Percentiles rank a stretch among this genome's conserved stretches.
Conservation (phyloP, 1,140 invertebrate genomes). For the Chironomus tepperi region DNA sequence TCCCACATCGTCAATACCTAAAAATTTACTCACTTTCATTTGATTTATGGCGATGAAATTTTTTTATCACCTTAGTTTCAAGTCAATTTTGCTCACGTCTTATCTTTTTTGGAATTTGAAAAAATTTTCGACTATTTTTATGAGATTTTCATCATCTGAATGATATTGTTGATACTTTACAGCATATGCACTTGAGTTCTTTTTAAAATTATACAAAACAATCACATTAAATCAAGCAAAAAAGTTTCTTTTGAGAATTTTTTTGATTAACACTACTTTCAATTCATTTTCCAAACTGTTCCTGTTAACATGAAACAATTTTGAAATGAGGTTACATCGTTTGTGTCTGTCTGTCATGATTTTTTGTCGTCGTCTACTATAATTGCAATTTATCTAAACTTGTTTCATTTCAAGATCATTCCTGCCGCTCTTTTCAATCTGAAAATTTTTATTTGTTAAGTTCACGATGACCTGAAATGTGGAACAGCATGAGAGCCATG, state of each 20-base stretch:
- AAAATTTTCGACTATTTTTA: background rate
- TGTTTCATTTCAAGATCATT: conserved; percentile 17
- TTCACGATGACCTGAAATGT: background rate
- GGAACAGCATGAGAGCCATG: background rate
- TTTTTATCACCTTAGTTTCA: conserved; percentile 18
- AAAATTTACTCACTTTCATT: conserved; percentile 17
- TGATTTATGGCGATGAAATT: background rate
- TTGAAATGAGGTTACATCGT: background rate
- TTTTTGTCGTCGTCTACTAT: background rate
- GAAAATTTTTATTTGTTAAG: background rate
- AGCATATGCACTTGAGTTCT: background rate
- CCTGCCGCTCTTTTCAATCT: background rate
- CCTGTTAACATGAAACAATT: background rate
- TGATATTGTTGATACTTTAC: background rate
- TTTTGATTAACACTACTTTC: conserved; percentile 10
- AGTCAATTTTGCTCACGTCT: conserved; percentile 11
- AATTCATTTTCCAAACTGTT: conserved; percentile 15
- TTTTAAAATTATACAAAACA: conserved; percentile 1
- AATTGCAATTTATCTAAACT: background rate
- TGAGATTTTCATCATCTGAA: background rate
- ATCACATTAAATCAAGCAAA: conserved; percentile 15
- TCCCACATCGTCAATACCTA: background rate
- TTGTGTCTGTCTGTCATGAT: background rate
- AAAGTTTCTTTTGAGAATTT: background rate
- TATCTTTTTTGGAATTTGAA: background rate